Base-by-base conservation (phyloP, 1,140 invertebrate genomes). In the Brachionus asplanchnoidis region DNA sequence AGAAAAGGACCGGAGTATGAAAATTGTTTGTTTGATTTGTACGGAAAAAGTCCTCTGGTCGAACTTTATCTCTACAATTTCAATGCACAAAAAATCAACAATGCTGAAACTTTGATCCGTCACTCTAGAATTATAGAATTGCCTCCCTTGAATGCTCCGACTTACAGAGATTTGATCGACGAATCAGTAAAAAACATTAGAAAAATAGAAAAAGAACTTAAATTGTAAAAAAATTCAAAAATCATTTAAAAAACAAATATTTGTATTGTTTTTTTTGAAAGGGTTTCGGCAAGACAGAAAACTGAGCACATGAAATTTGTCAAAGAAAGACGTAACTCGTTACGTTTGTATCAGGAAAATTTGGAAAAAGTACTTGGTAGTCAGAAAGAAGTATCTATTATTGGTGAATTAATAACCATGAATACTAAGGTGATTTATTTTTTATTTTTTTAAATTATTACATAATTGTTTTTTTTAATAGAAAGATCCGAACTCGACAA, bases 1-100 rank as follows among this genome's bases (percentile, higher is more conserved):
- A 77, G 73, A 9, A 28, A 36, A 28, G 73, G 73, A 50, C 17
- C 73, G 2, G 42, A 46, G 5, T 77, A 50, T 4, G 73, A 77
- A 77, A 77, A 50, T 77, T 77, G 73, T 14, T 50, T 77, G 46
- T 77, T 77, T 50, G 73, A 77, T 36, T 4, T 77, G 26, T 77
- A 14, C n/a, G 73, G 73, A 23, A 77, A 77, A 50, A 77, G 73
- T 26, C 73, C 73, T 12, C 26, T 77, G 14, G 73, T 77, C 5
- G 44, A 77, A 50, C 42, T 77, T 12, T 77, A 77, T 77, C n/a
- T 77, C 12, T 50, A 46, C 20, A 77, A 77, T 26, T 50, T 26
- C 44, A 77, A 50, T 50, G 73, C 42, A 3, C 20, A 14, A 12
- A 77, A 77, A 77, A 46, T 77, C 42, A 77, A 77, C 42, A 77